phyloP scores from a whole-genome alignment of 2,888 invertebrate species.

The Stegana nigrithorax region DNA sequence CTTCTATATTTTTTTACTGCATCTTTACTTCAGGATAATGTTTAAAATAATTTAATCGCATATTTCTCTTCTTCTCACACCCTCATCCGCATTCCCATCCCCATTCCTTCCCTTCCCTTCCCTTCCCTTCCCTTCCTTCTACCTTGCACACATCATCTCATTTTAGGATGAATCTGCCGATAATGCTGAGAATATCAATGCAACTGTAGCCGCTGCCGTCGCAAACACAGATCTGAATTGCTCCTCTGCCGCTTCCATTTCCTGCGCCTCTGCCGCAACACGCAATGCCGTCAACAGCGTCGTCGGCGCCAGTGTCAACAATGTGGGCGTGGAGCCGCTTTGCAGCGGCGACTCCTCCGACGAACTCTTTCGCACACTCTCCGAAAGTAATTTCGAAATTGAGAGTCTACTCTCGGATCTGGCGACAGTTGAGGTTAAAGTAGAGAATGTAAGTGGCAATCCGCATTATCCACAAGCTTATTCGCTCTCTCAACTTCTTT shows the following conservation, averaged over 20 bases:
- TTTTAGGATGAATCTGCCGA: conserved; percentile 50
- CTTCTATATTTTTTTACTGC: no score
- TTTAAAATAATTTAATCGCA: no score
- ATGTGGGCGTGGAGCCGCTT: conserved; percentile 64
- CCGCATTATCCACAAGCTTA: conserved; percentile 10
- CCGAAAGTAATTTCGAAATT: conserved; percentile 87
- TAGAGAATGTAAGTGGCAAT: conserved; percentile 63
- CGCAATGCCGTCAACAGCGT: conserved; percentile 14
- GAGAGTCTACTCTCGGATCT: conserved; percentile 85
- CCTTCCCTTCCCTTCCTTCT: not conserved
- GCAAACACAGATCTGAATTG: no score
- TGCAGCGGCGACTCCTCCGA: conserved; percentile 76
- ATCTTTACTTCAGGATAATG: no score
- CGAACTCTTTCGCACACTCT: conserved; percentile 84
- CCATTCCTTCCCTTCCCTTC: not conserved
- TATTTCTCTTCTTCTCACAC: not conserved
- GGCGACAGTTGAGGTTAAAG: conserved; percentile 80
- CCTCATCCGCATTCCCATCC: not conserved
- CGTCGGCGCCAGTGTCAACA: conserved; percentile 29
- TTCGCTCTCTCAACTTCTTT: conserved; percentile 25
- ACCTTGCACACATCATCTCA: not conserved
- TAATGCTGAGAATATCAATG: conserved; percentile 47
- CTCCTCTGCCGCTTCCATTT: not conserved
- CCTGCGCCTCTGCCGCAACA: not conserved
- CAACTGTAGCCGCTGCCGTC: conserved; percentile 1